Conservation (phyloP, 30 jellyfish, hydroid and myxozoan genomes). For the Chironex yamaguchii region DNA sequence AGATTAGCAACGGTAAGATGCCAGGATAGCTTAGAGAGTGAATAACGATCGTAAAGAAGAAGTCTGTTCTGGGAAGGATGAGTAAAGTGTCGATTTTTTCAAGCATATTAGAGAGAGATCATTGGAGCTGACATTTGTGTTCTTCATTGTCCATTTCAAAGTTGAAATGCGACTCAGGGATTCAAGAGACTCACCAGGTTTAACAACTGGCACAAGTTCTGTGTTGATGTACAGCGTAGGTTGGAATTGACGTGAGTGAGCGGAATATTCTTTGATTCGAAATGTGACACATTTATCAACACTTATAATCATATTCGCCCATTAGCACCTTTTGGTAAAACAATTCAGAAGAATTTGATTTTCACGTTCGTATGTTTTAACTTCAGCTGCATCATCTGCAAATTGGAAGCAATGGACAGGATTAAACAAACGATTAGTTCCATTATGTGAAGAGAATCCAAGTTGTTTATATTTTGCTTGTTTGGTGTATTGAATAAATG, state of each 20-base stretch:
- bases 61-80: neutral
- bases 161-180: slow-evolving; percentile 18
- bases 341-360: slow-evolving; percentile 18
- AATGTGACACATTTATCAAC: slow-evolving; percentile 10
- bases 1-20: slow-evolving; percentile 7
- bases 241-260: slow-evolving; percentile 1
- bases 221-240: neutral
- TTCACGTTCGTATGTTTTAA: neutral
- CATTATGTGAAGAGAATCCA: slow-evolving; percentile 14
- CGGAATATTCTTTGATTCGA: slow-evolving; percentile 3
- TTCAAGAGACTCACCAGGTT: neutral
- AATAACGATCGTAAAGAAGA: neutral
- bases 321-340: slow-evolving; percentile 5
- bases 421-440: neutral
- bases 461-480: neutral
- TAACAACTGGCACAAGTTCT: slow-evolving; percentile 10
- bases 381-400: slow-evolving; percentile 33
- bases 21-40: slow-evolving; percentile 1
- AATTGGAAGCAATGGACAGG: slow-evolving; percentile 26
- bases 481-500: neutral
- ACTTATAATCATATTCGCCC: slow-evolving; percentile 7
- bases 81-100: slow-evolving; percentile 1
- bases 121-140: neutral
- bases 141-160: slow-evolving; percentile 7
- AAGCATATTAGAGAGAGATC: neutral